Evolutionary conservation across 1,140 invertebrate species (phyloP).

Genomic region (Rhagoletis pomonella): DNA sequence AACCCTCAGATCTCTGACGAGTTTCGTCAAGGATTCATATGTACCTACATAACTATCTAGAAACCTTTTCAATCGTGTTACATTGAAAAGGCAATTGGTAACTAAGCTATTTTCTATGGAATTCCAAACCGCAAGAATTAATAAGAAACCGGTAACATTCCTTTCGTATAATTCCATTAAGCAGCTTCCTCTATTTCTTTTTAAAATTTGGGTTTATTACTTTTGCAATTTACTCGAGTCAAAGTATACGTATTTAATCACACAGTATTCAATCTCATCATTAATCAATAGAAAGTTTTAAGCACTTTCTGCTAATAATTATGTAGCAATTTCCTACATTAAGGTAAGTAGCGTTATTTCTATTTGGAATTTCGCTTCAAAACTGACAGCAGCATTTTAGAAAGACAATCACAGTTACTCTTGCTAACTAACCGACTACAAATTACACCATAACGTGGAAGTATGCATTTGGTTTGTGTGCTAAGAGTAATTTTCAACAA

Average conservation of each 20-base stretch:
- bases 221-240: not conserved
- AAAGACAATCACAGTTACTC: constrained; percentile 15
- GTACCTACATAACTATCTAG: too few relatives aligned
- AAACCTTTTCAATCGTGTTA: too few relatives aligned
- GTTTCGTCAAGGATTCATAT: too few relatives aligned
- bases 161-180: not conserved
- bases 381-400: constrained; percentile 24
- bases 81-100: too few relatives aligned
- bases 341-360: not conserved
- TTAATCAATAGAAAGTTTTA: constrained; percentile 38
- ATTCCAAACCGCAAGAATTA: not conserved
- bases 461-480: constrained; percentile 4
- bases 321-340: constrained; percentile 39
- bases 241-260: not conserved
- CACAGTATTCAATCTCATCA: not conserved
- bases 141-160: not conserved
- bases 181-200: not conserved
- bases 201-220: not conserved
- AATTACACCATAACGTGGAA: constrained; percentile 20
- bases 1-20: too few relatives aligned
- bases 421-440: constrained; percentile 22
- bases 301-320: constrained; percentile 24
- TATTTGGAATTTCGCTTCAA: constrained; percentile 23
- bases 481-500: constrained; percentile 8
- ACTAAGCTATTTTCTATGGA: not conserved